Conservation (phyloP, 2,113 vertebrate genomes). For the Nestor notabilis region DNA sequence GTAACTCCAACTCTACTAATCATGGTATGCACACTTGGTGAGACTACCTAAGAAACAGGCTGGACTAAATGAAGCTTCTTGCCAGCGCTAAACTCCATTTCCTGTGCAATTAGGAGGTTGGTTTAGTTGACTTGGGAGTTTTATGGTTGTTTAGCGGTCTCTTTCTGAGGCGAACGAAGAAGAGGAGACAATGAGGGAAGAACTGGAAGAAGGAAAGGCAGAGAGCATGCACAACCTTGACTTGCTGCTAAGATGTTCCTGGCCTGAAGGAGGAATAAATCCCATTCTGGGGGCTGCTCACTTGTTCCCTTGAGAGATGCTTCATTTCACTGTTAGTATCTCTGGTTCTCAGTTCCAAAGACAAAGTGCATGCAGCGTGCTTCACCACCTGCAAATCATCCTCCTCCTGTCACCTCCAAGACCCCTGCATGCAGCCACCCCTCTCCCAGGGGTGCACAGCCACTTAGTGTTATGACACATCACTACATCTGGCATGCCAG, state of each 20-base stretch:
- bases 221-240: not conserved
- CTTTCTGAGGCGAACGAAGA: not conserved
- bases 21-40: not conserved
- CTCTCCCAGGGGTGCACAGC: not conserved
- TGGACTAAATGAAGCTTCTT: not conserved
- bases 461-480: not conserved
- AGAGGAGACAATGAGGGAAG: not conserved
- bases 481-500: not conserved
- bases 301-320: not conserved
- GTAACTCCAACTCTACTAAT: not conserved
- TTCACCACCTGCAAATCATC: not conserved
- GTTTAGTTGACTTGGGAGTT: not conserved
- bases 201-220: not conserved
- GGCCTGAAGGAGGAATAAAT: not conserved
- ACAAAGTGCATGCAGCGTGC: fast-evolving
- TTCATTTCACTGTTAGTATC: not conserved
- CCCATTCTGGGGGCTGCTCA: not conserved
- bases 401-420: fast-evolving
- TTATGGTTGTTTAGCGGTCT: not conserved
- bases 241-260: not conserved
- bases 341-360: not conserved
- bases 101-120: not conserved
- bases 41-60: not conserved
- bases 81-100: not conserved
- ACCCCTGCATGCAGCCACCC: fast-evolving